A percentile compares a stretch with the other conserved stretches of the same genome.
phyloP scores from a whole-genome alignment of 1,140 invertebrate species.

The Thalassaphorura encarpata region DNA sequence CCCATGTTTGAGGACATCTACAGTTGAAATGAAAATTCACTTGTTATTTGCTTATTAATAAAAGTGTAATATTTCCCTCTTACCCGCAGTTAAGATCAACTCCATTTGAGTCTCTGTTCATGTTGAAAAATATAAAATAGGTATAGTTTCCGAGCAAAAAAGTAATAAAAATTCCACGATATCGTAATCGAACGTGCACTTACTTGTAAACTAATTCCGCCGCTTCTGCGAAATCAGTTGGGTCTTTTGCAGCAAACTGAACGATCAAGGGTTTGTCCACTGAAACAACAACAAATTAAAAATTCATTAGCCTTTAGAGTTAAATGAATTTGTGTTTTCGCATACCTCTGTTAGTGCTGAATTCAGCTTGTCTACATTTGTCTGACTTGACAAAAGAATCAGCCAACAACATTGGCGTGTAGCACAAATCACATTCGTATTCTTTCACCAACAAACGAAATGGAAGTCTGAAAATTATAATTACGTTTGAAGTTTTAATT shows the following conservation, averaged over 20 bases:
- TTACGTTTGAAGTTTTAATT: not conserved
- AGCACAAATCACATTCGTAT: conserved; percentile 81
- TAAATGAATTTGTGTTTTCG: conserved; percentile 7
- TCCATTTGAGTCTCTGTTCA: too few relatives aligned
- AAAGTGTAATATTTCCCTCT: too few relatives aligned
- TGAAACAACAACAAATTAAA: conserved; percentile 32
- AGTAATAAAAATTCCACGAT: not conserved
- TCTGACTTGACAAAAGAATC: conserved; percentile 81
- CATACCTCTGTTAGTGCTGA: conserved; percentile 59
- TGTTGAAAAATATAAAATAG: too few relatives aligned
- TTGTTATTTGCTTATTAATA: too few relatives aligned
- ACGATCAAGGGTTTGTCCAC: conserved; percentile 76
- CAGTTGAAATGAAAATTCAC: conserved; percentile 93
- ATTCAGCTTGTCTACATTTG: conserved; percentile 80
- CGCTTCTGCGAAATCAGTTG: conserved; percentile 71
- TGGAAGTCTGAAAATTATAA: conserved; percentile 52
- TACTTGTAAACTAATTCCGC: conserved; percentile 72
- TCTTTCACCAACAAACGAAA: conserved; percentile 70
- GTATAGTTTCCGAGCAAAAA: too few relatives aligned
- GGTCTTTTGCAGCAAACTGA: conserved; percentile 86
- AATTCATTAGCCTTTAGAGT: conserved; percentile 2
- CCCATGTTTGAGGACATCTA: conserved; percentile 94
- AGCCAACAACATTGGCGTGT: conserved; percentile 93
- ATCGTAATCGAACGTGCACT: conserved; percentile 33
- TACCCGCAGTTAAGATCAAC: too few relatives aligned